These are phyloP conservation scores for Nymphalis polychloros DNA, from an alignment of 2,888 invertebrate genomes.

Conservation along the genomic window DNA sequence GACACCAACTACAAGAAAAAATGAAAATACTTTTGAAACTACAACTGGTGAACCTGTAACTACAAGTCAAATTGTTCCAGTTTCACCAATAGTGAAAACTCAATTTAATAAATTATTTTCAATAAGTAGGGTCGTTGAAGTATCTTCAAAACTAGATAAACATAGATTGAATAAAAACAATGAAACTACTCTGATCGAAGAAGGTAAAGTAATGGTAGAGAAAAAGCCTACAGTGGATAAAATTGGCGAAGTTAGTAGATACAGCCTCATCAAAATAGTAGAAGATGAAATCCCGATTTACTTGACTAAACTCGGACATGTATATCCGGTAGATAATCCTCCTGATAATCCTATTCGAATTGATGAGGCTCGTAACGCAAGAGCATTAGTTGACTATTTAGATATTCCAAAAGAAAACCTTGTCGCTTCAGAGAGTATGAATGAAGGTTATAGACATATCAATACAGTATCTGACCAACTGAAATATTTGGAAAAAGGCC, in stretches of 20 bases:
- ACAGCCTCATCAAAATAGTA: conserved; percentile 85
- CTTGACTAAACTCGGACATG: conserved; percentile 71
- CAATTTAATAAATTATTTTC: conserved; percentile 84
- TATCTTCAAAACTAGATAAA: conserved; percentile 84
- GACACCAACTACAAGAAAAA: conserved; percentile 27
- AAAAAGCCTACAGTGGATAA: conserved; percentile 83
- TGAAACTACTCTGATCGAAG: conserved; percentile 76
- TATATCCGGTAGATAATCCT: conserved; percentile 76
- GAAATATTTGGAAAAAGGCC: conserved; percentile 46
- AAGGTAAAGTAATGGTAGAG: conserved; percentile 80
- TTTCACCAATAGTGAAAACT: conserved; percentile 68
- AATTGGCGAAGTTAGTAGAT: conserved; percentile 86
- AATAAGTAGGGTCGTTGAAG: conserved; percentile 86
- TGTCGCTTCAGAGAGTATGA: conserved; percentile 76
- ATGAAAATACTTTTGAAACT: conserved; percentile 36
- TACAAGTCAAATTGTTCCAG: conserved; percentile 54
- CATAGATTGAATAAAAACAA: conserved; percentile 81
- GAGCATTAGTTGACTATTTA: conserved; percentile 64
- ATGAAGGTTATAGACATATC: conserved; percentile 72
- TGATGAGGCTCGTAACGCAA: conserved; percentile 76
- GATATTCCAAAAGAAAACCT: conserved; percentile 72
- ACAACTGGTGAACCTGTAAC: conserved; percentile 46
- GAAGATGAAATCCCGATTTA: conserved; percentile 82
- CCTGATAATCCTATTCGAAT: conserved; percentile 76
- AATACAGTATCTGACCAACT: conserved; percentile 51